Evolutionary conservation across 1,140 invertebrate genomes (phyloP), one percentile per base, ranked within the genome.

Genomic region (Drosophila kepulauana): DNA sequence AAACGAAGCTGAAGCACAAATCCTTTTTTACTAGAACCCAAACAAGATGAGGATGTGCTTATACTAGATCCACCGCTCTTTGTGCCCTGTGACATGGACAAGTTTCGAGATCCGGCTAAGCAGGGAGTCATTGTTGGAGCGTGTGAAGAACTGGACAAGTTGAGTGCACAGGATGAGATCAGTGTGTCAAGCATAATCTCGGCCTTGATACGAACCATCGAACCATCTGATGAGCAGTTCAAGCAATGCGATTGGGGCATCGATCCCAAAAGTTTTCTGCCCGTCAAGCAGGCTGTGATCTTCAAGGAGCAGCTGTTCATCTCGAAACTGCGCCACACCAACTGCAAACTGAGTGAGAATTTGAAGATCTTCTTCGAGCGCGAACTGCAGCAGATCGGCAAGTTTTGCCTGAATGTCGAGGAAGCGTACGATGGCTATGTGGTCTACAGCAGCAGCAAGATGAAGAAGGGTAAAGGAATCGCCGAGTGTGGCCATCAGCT

Each of bases 121-220:
- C 54, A 78, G 10, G 38, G 11, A 0, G 7, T 30, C 0, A 8
- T 35, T 1, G 20, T 20, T 5, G 48, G 75, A 1, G 78, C 68
- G 15, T 87, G 90, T 43, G 80, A 86, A 25, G 75, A 75, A 56
- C 8, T 49, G 16, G 81, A 84, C 0, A 43, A 80, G 46, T 25
- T 91, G 7, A 66, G 68, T n/a, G 74, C 90, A n/a, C 72, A 91
- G 59, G 90, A 91, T 56, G 90, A 90, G 69, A 91, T 91, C 48
- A 91, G 90, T 66, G 57, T 91, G 8, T 91, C 91, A 5, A 91
- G 90, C 35, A 91, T 91, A 16, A 84, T 91, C 6, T 91, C 90
- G 1, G 76, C 75, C 10, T 13, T 91, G 2, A 38, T 91, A 15
- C 28, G 61, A 15, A 74, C 73, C 1, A 79, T 91, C 8, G 86